These are phyloP conservation scores for Spatula versicolor DNA, from an alignment of 2,797 vertebrate genomes.

Conservation along the genomic window DNA sequence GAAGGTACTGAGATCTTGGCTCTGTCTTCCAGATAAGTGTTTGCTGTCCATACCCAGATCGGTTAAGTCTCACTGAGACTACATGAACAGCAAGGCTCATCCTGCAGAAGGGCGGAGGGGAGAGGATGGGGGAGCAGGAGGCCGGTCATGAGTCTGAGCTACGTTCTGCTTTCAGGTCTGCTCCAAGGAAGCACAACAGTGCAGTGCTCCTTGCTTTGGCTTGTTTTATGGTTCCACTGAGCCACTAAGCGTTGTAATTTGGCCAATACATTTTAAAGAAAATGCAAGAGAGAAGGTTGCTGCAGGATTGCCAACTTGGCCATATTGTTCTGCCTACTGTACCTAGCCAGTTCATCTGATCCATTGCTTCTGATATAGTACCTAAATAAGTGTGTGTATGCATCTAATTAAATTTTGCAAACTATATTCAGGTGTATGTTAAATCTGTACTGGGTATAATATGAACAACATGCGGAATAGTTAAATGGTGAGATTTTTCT, in stretches of 20 bases:
- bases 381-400: neutral
- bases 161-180: neutral
- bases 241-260: neutral
- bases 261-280: neutral
- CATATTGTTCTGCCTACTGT: neutral
- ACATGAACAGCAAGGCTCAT: too few species aligned
- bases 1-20: neutral
- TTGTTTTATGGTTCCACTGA: neutral
- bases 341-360: neutral
- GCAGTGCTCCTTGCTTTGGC: neutral
- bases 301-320: neutral
- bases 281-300: neutral
- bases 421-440: neutral
- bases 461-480: neutral
- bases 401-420: neutral
- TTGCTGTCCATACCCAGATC: neutral
- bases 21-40: neutral
- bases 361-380: neutral
- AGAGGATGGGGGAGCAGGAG: neutral
- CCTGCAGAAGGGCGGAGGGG: neutral
- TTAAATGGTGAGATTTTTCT: neutral
- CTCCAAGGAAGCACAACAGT: neutral
- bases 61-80: neutral
- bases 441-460: neutral
- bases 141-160: neutral